Percentiles rank a stretch among this genome's conserved stretches.
Conservation (phyloP, 2,888 invertebrate species). For the Thalpophila matura region DNA sequence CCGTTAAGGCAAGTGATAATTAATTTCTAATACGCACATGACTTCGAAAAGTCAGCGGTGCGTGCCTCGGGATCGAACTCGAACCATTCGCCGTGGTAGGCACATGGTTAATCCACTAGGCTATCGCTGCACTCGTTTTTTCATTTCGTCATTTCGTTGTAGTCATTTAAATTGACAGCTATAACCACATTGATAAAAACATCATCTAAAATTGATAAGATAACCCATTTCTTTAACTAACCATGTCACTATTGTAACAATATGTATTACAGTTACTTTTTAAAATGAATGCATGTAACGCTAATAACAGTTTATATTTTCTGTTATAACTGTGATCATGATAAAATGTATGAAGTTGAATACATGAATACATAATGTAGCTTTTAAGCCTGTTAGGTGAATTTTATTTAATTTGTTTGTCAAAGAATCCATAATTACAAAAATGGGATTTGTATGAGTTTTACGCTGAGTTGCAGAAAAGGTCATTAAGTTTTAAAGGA, state of each 20-base stretch:
- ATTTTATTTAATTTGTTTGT: background rate
- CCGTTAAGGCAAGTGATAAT: too few relatives aligned
- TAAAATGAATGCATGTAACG: constrained; percentile 34
- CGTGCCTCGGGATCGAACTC: too few relatives aligned
- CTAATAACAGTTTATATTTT: constrained; percentile 34
- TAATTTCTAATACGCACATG: too few relatives aligned
- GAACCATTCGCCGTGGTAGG: too few relatives aligned
- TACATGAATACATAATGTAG: constrained; percentile 37
- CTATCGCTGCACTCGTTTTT: too few relatives aligned
- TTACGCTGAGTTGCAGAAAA: too few relatives aligned
- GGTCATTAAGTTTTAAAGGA: too few relatives aligned
- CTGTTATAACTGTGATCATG: constrained; percentile 38
- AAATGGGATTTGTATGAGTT: background rate
- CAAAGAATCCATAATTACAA: background rate
- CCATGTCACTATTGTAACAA: background rate
- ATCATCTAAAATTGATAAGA: constrained; percentile 6
- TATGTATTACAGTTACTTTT: constrained; percentile 24
- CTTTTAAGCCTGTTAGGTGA: background rate
- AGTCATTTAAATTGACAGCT: constrained; percentile 1
- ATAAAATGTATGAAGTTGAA: constrained; percentile 31
- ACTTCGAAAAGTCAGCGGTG: too few relatives aligned
- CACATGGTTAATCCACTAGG: too few relatives aligned
- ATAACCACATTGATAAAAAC: background rate
- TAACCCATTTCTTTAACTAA: constrained; percentile 1
- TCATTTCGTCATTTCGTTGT: too few relatives aligned